Conservation (phyloP, 2,113 vertebrate species). For the Philantomba maxwellii region DNA sequence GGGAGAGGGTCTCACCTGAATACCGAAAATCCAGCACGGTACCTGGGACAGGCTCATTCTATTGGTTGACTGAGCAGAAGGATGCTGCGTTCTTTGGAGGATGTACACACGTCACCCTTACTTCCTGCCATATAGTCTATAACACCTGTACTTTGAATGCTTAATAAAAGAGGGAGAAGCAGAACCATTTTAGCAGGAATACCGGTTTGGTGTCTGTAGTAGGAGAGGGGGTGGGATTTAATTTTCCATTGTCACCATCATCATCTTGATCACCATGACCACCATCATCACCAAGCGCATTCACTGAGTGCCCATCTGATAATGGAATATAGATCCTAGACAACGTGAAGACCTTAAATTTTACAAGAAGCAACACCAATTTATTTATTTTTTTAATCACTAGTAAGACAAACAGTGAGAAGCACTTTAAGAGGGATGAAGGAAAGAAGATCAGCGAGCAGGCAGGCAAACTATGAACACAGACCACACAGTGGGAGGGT, state of each 20-base stretch:
- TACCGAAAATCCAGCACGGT: neutral
- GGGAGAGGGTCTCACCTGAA: neutral
- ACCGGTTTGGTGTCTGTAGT: neutral
- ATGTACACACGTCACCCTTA: neutral
- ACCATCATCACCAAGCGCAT: neutral
- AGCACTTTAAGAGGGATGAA: neutral
- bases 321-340: neutral
- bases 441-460: neutral
- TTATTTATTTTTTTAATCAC: neutral
- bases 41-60: neutral
- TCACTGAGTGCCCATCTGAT: neutral
- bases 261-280: too few species aligned
- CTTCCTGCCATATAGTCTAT: neutral
- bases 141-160: neutral
- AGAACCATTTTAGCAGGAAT: neutral
- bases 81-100: neutral
- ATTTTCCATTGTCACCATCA: neutral
- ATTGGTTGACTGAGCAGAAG: neutral
- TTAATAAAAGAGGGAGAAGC: neutral
- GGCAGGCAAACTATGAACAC: too few species aligned
- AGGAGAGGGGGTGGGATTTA: neutral
- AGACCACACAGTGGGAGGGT: neutral
- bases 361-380: neutral
- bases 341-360: neutral
- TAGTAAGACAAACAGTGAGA: neutral